These are phyloP conservation scores for Misgurnus anguillicaudatus DNA, from an alignment of 2,113 vertebrate species.

Conservation along the genomic window DNA sequence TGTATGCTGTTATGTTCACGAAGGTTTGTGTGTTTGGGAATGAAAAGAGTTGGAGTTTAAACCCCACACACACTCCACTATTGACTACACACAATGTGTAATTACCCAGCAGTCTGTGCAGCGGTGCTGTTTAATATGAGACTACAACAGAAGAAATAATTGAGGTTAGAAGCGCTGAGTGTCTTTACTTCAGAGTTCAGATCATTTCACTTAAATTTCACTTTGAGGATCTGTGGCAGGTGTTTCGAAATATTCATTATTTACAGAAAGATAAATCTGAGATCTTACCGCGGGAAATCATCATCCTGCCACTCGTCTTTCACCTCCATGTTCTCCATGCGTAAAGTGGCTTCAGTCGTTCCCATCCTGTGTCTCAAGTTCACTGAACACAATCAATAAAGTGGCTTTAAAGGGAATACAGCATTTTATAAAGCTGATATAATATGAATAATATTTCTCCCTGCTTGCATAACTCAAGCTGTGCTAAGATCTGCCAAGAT, in stretches of 20 bases:
- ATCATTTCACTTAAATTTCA: no score
- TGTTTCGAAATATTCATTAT: no score
- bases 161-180: background rate
- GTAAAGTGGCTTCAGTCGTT: slow-evolving; percentile 77
- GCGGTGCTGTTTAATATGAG: background rate
- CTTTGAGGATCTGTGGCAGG: no score
- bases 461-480: no score
- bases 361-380: slow-evolving; percentile 64
- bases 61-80: no score
- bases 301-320: slow-evolving; percentile 98
- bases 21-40: slow-evolving; percentile 8
- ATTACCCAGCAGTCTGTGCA: slow-evolving; percentile 23
- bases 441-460: no score
- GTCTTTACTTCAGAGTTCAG: background rate
- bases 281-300: slow-evolving; percentile 87
- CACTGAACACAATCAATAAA: slow-evolving; percentile 39
- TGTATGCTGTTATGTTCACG: background rate
- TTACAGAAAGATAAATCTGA: background rate
- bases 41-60: background rate
- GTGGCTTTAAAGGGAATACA: no score
- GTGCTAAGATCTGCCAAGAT: no score
- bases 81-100: background rate
- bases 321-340: slow-evolving; percentile 93
- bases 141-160: background rate
- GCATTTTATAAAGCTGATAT: no score